Conservation (phyloP, 2,797 vertebrate genomes). For the Sphenopsis melanotis region DNA sequence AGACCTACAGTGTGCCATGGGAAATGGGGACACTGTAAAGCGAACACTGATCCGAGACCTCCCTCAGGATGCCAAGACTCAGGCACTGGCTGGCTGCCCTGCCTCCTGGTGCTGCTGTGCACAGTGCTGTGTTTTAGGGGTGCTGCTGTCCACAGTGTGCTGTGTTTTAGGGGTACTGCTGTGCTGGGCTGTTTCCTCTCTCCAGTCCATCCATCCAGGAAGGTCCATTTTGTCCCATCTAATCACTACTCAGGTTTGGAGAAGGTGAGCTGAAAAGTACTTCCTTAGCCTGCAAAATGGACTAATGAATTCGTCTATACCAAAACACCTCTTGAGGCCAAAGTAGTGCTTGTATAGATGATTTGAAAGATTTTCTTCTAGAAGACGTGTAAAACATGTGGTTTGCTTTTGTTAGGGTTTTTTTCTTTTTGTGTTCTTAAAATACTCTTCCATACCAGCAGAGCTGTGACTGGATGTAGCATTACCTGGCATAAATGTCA, state of each 20-base stretch:
- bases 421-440: neutral
- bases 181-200: neutral
- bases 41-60: neutral
- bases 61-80: neutral
- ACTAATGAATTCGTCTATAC: neutral
- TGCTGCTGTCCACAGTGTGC: too few relatives aligned
- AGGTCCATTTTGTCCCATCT: neutral
- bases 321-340: neutral
- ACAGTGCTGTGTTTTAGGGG: neutral
- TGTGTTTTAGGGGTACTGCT: neutral
- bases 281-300: neutral
- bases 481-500: neutral
- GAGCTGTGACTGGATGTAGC: neutral
- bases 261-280: neutral
- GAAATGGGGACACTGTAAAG: neutral
- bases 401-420: neutral
- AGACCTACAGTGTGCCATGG: accelerated
- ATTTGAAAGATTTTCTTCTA: neutral
- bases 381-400: neutral
- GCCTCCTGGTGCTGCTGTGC: accelerated
- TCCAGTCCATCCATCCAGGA: accelerated
- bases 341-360: neutral
- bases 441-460: neutral
- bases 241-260: neutral
- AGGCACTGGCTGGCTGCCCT: accelerated